phyloP scores from a whole-genome alignment of 2,888 invertebrate species.

The Latrodectus elegans region DNA sequence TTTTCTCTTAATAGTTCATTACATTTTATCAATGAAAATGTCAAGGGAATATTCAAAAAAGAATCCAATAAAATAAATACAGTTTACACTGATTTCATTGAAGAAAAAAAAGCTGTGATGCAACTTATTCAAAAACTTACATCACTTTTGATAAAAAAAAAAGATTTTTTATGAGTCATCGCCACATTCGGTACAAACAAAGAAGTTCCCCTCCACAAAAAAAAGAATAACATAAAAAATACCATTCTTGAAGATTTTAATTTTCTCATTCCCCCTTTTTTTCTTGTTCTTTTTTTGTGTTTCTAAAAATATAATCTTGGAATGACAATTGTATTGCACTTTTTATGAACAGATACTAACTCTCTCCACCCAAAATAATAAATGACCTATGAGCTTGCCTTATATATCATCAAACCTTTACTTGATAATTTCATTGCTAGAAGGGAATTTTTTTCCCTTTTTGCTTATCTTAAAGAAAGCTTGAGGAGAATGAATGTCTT shows the following conservation, averaged over 20 bases:
- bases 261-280: constrained; percentile 36
- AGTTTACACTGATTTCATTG: no score
- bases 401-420: constrained; percentile 59
- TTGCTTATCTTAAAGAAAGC: constrained; percentile 6
- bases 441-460: constrained; percentile 27
- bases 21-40: no score
- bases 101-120: no score
- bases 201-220: constrained; percentile 12
- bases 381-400: constrained; percentile 55
- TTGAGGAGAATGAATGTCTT: constrained; percentile 27
- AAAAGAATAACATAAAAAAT: constrained; percentile 20
- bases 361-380: constrained; percentile 50
- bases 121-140: background rate
- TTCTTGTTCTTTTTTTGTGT: constrained; percentile 31
- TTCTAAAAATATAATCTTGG: constrained; percentile 11
- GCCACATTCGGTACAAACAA: constrained; percentile 14
- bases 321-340: constrained; percentile 39
- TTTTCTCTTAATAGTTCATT: no score
- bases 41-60: no score
- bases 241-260: constrained; percentile 50
- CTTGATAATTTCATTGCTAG: constrained; percentile 66
- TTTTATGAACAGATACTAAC: constrained; percentile 21
- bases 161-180: constrained; percentile 25
- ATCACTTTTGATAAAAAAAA: constrained; percentile 12
- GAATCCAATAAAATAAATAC: no score